Evolutionary conservation across 2,888 invertebrate genomes (phyloP), one percentile per base, ranked within the genome.

Genomic region (Mongoloraphidia duomilia): DNA sequence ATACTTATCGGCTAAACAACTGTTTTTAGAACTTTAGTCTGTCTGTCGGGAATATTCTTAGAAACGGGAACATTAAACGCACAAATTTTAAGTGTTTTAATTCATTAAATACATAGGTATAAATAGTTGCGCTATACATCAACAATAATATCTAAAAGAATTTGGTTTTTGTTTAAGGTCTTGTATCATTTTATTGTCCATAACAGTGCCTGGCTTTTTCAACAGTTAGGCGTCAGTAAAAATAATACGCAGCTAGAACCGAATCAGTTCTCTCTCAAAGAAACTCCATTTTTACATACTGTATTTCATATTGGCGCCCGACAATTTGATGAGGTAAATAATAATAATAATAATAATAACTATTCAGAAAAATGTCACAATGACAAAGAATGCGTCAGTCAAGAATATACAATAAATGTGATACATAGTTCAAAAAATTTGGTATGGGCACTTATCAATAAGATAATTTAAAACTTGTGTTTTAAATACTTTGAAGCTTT

Each of bases 291-390:
- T 10, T 65, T 86, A 0, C 79, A 83, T 60, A 77, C 78, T 8
- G 87, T 88, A 86, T 89, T 88, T 60, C 84, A 84, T 59, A 85
- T 88, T 50, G 86, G 84, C 10, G 72, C 78, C 52, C 70, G 72
- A 13, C 77, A 80, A 1, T 88, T 88, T 61, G 87, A 89, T 67
- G 83, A 86, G 75, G 84, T 84, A 58, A 37, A 49, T 46, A 47
- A 35, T 5, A 14, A 34, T 17, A 46, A 41, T 13, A 9, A 10
- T 34, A 48, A 33, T 33, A 38, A 12, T n/a, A 13, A 41, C 13
- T 41, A 13, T n/a, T 13, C 41, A 41, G 13, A 2, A n/a, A 11
- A 41, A 41, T 12, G 14, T 41, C 14, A 41, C 13, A n/a, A n/a
- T n/a, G n/a, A n/a, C n/a, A n/a, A n/a, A n/a, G n/a, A n/a, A n/a